phyloP scores from a whole-genome alignment of 2,113 vertebrate species.

The Oenanthe oenanthe region DNA sequence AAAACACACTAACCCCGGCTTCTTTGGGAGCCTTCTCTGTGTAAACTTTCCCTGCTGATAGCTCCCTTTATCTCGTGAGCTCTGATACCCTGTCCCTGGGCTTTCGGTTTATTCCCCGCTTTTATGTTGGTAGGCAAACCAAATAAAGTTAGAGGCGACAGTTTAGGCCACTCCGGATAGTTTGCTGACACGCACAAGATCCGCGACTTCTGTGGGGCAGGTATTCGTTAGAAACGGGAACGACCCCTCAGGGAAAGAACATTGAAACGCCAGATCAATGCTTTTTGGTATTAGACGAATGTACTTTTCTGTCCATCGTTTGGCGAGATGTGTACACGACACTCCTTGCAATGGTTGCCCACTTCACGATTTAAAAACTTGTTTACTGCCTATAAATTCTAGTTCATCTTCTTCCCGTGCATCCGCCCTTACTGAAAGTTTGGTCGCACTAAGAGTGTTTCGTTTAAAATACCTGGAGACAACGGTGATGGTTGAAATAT shows the following conservation, averaged over 20 bases:
- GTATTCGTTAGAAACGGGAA: not conserved
- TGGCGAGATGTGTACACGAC: not conserved
- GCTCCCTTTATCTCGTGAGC: not conserved
- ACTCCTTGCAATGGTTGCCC: not conserved
- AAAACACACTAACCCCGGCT: not conserved
- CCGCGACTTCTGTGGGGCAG: not conserved
- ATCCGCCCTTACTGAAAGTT: not conserved
- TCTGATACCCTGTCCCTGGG: not conserved
- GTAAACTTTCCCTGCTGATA: conserved; percentile 46
- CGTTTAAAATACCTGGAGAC: not conserved
- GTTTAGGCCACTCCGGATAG: not conserved
- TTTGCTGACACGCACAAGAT: not conserved
- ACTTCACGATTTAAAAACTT: not conserved
- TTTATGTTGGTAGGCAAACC: not conserved
- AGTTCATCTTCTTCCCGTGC: not conserved
- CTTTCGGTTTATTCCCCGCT: not conserved
- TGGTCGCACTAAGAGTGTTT: not conserved
- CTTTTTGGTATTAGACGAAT: not conserved
- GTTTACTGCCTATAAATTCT: not conserved
- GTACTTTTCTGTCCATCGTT: not conserved
- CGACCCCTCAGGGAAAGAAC: not conserved
- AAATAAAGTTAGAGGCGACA: not conserved
- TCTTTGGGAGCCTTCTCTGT: not conserved
- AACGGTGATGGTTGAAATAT: not conserved
- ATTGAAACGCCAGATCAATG: not conserved